These are phyloP conservation scores for Noctua pronuba DNA, from an alignment of 2,888 invertebrate genomes.

Conservation along the genomic window DNA sequence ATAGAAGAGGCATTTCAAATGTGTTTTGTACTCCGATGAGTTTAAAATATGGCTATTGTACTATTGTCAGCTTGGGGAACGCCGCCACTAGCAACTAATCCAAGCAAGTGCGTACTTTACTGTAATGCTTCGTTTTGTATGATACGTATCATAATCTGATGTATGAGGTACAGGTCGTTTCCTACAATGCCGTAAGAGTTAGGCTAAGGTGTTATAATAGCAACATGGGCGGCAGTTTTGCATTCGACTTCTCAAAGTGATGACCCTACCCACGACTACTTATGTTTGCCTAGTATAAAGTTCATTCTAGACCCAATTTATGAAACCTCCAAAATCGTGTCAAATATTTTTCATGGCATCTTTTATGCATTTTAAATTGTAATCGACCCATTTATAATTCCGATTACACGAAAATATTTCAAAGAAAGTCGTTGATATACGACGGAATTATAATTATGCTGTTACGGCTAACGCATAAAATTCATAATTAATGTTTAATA, in stretches of 20 bases:
- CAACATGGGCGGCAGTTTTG: background rate
- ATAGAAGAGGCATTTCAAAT: background rate
- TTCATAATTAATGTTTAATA: conserved; percentile 59
- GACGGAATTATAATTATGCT: conserved; percentile 57
- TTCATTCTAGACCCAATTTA: conserved; percentile 7
- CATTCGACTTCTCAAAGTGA: background rate
- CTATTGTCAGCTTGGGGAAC: background rate
- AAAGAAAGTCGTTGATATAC: conserved; percentile 58
- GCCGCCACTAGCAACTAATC: background rate
- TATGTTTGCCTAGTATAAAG: conserved; percentile 4
- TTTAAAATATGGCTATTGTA: background rate
- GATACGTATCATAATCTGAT: background rate
- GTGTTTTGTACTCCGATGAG: background rate
- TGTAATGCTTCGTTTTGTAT: background rate
- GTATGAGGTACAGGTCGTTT: background rate
- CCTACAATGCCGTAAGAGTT: background rate
- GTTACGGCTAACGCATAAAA: conserved; percentile 61
- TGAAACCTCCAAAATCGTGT: conserved; percentile 11
- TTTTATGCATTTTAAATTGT: conserved; percentile 49
- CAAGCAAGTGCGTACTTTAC: background rate
- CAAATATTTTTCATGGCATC: conserved; percentile 31
- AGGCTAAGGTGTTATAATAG: background rate
- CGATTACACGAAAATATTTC: conserved; percentile 54
- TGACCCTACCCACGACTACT: background rate
- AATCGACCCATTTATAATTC: conserved; percentile 52